A percentile compares a stretch with the other conserved stretches of the same genome.
Evolutionary conservation across 2,797 vertebrate genomes (phyloP).

Genomic region (Rhyacichthys aspro): DNA sequence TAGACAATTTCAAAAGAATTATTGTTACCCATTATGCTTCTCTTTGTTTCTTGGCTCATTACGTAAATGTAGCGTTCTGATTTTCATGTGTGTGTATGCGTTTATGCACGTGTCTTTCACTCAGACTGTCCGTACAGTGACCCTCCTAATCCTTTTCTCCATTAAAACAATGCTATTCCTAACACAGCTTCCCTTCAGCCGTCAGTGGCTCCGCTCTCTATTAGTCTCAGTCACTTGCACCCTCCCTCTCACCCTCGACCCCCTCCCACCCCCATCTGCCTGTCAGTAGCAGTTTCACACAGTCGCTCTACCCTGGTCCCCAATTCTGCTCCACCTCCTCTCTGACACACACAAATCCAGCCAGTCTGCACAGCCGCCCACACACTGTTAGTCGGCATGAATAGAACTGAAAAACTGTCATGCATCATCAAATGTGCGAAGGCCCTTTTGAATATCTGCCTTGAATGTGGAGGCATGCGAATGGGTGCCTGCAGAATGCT

Average conservation of each 20-base stretch:
- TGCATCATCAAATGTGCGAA: constrained; percentile 71
- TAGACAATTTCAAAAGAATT: neutral
- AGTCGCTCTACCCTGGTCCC: constrained; percentile 54
- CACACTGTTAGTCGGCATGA: constrained; percentile 57
- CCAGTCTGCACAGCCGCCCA: constrained; percentile 60
- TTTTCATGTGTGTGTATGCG: neutral
- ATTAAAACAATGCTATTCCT: constrained; percentile 33
- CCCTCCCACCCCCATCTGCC: constrained; percentile 45
- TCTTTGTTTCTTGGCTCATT: constrained; percentile 14
- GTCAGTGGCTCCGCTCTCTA: constrained; percentile 38
- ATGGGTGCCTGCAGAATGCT: constrained; percentile 41
- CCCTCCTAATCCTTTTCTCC: constrained; percentile 20
- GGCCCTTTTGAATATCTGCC: constrained; percentile 62
- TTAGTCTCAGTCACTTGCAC: constrained; percentile 49
- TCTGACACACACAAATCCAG: constrained; percentile 36
- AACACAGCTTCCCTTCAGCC: constrained; percentile 29
- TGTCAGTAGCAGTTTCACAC: constrained; percentile 66
- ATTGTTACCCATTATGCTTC: neutral
- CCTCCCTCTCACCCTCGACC: constrained; percentile 10
- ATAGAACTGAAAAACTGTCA: constrained; percentile 67
- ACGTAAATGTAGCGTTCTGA: constrained; percentile 27
- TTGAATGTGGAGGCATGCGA: constrained; percentile 66
- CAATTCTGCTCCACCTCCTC: constrained; percentile 51
- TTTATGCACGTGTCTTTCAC: neutral
- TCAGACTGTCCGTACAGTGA: constrained; percentile 17